Percentiles rank a stretch among this genome's conserved stretches.
phyloP scores from a whole-genome alignment of 1,140 invertebrate genomes.

The Pogonomyrmex barbatus region DNA sequence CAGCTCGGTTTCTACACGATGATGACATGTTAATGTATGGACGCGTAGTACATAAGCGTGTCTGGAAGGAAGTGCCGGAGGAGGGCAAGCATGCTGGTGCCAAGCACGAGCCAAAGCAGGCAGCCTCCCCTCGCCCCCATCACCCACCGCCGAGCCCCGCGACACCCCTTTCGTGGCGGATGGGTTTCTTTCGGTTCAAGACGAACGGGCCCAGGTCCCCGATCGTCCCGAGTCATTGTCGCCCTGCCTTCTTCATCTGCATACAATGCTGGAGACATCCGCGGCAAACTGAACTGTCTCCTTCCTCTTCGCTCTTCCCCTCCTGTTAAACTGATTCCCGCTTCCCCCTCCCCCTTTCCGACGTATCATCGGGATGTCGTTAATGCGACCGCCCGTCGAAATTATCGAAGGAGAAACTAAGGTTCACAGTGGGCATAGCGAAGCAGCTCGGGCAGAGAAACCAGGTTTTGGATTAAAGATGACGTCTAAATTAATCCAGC shows the following conservation, averaged over 20 bases:
- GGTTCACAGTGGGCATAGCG: neutral
- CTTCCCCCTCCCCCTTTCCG: constrained; percentile 42
- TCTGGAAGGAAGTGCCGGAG: constrained; percentile 67
- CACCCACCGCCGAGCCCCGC: constrained; percentile 36
- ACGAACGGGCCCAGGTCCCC: constrained; percentile 74
- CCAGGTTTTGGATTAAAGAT: constrained; percentile 54
- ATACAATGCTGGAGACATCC: constrained; percentile 85
- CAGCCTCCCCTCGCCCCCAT: constrained; percentile 57
- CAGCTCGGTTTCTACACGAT: constrained; percentile 74
- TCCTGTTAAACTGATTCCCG: constrained; percentile 23
- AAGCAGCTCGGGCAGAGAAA: neutral
- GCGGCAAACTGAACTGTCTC: constrained; percentile 65
- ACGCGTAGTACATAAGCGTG: constrained; percentile 80
- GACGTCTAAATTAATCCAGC: constrained; percentile 60
- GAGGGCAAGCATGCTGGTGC: constrained; percentile 64
- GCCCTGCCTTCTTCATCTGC: constrained; percentile 86
- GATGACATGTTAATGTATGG: constrained; percentile 85
- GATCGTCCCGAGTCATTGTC: constrained; percentile 83
- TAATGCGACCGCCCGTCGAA: constrained; percentile 81
- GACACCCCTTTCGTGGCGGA: constrained; percentile 56
- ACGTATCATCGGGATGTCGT: constrained; percentile 81
- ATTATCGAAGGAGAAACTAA: constrained; percentile 80
- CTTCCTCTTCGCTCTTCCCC: constrained; percentile 12
- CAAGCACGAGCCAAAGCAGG: constrained; percentile 79
- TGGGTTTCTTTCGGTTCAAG: constrained; percentile 68